phyloP scores from a whole-genome alignment of 2,797 vertebrate genomes.

The Peromyscus eremicus region DNA sequence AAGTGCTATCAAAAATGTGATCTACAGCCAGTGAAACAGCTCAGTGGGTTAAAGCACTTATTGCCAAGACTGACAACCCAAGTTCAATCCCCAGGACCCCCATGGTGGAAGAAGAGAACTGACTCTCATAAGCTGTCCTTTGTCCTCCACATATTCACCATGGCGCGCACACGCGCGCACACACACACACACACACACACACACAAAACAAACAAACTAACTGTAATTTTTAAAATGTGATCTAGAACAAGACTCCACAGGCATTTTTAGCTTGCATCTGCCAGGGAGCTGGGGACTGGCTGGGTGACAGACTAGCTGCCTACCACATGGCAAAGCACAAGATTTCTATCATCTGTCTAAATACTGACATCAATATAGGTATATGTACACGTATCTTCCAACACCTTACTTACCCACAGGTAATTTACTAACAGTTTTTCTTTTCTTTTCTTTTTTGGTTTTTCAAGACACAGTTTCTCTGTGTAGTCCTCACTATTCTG shows the following conservation, averaged over 20 bases:
- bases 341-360: background rate
- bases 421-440: conserved; percentile 19
- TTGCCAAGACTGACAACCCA: background rate
- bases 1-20: conserved; percentile 34
- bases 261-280: conserved; percentile 18
- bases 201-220: background rate
- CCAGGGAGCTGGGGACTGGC: background rate
- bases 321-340: background rate
- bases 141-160: background rate
- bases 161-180: accelerated
- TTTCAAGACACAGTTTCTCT: background rate
- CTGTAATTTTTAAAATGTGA: background rate
- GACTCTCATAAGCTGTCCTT: background rate
- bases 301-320: background rate
- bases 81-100: background rate
- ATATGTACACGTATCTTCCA: background rate
- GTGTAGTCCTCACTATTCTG: background rate
- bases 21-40: background rate
- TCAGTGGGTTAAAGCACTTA: background rate
- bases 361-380: background rate
- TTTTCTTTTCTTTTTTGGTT: background rate
- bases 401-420: background rate
- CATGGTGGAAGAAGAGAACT: background rate
- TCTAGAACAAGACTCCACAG: background rate
- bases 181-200: background rate